Percentiles rank a stretch among this genome's conserved stretches.
Evolutionary conservation across 2,888 invertebrate species (phyloP).

Genomic region (Copidosoma aretas): DNA sequence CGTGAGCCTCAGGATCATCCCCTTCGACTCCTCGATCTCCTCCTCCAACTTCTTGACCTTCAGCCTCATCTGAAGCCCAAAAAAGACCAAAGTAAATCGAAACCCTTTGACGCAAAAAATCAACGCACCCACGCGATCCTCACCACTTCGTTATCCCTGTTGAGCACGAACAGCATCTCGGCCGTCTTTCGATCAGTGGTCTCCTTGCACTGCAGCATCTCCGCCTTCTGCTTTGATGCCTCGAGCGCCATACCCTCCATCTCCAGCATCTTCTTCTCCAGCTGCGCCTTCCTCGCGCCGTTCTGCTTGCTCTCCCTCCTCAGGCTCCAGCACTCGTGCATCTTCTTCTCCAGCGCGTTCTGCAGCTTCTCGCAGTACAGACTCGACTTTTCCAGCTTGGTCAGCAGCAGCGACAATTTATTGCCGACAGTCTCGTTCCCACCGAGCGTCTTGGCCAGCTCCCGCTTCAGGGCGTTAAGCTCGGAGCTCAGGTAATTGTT

Average conservation of each 20-base stretch:
- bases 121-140: neutral
- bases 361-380: conserved; percentile 54
- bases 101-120: too few relatives aligned
- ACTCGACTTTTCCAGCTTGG: conserved; percentile 53
- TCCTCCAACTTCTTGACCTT: conserved; percentile 56
- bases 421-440: conserved; percentile 50
- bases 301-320: conserved; percentile 66
- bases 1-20: conserved; percentile 68
- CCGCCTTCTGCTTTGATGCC: conserved; percentile 61
- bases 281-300: conserved; percentile 67
- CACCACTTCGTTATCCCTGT: conserved; percentile 57
- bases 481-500: conserved; percentile 52
- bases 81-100: conserved; percentile 2
- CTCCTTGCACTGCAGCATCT: conserved; percentile 55
- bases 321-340: conserved; percentile 59
- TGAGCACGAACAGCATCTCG: conserved; percentile 53
- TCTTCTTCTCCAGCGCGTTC: conserved; percentile 58
- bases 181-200: conserved; percentile 52
- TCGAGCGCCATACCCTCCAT: conserved; percentile 63
- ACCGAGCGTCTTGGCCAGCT: conserved; percentile 46
- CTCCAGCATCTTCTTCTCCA: conserved; percentile 65
- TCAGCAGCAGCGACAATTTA: conserved; percentile 51
- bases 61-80: conserved; percentile 18
- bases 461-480: conserved; percentile 50
- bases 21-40: conserved; percentile 58